Evolutionary conservation across 1,140 invertebrate species (phyloP), one percentile per base, ranked within the genome.

Genomic region (Neodiprion lecontei): DNA sequence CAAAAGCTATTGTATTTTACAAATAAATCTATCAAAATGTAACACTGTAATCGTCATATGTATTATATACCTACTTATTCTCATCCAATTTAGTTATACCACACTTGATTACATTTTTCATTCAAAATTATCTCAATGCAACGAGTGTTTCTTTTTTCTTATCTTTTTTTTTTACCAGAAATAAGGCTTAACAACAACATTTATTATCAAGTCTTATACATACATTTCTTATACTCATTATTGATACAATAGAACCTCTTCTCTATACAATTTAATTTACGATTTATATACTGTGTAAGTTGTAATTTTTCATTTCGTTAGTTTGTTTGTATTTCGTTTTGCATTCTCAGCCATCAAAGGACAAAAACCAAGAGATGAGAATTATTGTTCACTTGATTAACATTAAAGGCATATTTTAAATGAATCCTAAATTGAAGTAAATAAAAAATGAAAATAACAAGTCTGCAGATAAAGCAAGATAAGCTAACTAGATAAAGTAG

Each of bases 191-290:
- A 70, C 12, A 66, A 11, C 69, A 50, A 79, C 82, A 80, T 86
- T 86, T 87, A 84, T 86, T 84, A 80, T 81, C 77, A 75, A 82
- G 80, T 78, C 79, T 85, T 84, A 85, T 81, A 85, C 78, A 77
- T 80, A 77, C 77, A 78, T 81, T 72, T 77, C 61, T 75, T 77
- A 23, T 66, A 75, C 70, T 72, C 77, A 74, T 68, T 77, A 78
- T 78, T 76, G 77, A 79, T 79, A 73, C 68, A 73, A 40, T 40
- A 48, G 68, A 65, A 14, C 17, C 47, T 40, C 48, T 69, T 82
- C 76, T 81, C 78, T 82, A 80, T 83, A 82, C 79, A 83, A 81
- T 80, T 81, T 80, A 77, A 82, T 80, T 82, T 81, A 82, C 73
- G 77, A 81, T 14, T 14, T 14, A 14, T 73, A 80, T 79, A 69